A percentile compares a stretch with the other conserved stretches of the same genome.
Evolutionary conservation across 2,888 invertebrate species (phyloP).

Genomic region (Liposcelis brunnea): DNA sequence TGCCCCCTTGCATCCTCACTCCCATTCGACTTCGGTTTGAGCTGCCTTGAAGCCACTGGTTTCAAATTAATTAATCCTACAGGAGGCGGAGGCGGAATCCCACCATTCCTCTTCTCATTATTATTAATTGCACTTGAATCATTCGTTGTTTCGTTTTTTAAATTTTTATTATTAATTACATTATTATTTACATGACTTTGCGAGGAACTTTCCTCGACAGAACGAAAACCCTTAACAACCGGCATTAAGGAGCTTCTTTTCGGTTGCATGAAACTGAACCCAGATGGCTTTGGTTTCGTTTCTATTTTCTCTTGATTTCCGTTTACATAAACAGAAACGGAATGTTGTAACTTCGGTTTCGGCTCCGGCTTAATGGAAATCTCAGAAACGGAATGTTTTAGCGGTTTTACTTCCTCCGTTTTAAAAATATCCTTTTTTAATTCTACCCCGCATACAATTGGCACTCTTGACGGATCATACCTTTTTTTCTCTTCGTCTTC

Average conservation of each 20-base stretch:
- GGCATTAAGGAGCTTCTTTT: conserved; percentile 19
- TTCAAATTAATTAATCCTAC: conserved; percentile 12
- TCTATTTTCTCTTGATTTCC: background rate
- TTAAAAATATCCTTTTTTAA: conserved; percentile 30
- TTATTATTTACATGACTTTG: background rate
- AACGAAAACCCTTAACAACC: conserved; percentile 25
- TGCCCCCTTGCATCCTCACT: conserved; percentile 40
- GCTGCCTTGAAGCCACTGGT: conserved; percentile 10
- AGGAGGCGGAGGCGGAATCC: conserved; percentile 12
- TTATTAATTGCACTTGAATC: background rate
- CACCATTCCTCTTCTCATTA: background rate
- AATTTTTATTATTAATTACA: background rate
- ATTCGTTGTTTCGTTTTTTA: background rate
- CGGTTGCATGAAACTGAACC: conserved; percentile 20
- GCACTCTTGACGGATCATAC: conserved; percentile 27
- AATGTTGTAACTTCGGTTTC: background rate
- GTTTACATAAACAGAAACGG: conserved; percentile 9
- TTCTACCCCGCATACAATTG: conserved; percentile 32
- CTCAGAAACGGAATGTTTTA: conserved; percentile 18
- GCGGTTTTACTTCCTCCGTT: conserved; percentile 16
- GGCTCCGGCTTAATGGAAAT: conserved; percentile 21
- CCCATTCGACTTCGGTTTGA: conserved; percentile 10
- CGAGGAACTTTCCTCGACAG: background rate
- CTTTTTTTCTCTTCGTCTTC: conserved; percentile 23
- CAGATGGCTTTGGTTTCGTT: conserved; percentile 17